These are phyloP conservation scores for Toxotes jaculatrix DNA, from an alignment of 2,113 vertebrate genomes.

Conservation along the genomic window DNA sequence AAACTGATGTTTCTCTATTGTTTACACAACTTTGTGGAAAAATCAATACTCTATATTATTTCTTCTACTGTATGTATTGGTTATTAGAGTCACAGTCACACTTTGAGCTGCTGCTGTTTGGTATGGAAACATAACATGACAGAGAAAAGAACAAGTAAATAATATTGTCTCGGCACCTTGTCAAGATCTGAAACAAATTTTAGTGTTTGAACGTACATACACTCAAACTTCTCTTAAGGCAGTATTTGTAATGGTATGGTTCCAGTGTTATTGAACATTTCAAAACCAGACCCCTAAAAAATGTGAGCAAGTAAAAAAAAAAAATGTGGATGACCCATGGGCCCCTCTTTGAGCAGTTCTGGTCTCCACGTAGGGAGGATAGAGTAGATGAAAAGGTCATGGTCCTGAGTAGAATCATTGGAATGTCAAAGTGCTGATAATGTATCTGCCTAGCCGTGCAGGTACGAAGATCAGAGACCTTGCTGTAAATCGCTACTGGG, in stretches of 20 bases:
- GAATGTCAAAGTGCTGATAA: slow-evolving; percentile 74
- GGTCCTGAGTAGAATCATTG: slow-evolving; percentile 64
- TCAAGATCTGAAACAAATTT: background rate
- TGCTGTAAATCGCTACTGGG: slow-evolving; percentile 58
- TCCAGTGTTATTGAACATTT: background rate
- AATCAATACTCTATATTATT: background rate
- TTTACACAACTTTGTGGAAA: slow-evolving; percentile 13
- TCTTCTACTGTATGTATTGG: background rate
- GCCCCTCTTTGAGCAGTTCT: slow-evolving; percentile 28
- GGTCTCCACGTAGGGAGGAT: slow-evolving; percentile 36
- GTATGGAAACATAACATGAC: background rate
- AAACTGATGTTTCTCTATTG: background rate
- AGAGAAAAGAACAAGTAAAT: background rate
- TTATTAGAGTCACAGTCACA: slow-evolving; percentile 7
- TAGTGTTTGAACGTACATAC: background rate
- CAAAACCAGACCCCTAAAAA: background rate
- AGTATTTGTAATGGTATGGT: background rate
- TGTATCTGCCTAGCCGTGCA: slow-evolving; percentile 67
- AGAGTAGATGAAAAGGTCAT: slow-evolving; percentile 72
- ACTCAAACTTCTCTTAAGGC: background rate
- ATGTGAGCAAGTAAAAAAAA: background rate
- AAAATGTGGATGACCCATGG: slow-evolving; percentile 2
- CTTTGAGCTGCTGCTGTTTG: slow-evolving; percentile 11
- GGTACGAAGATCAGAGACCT: slow-evolving; percentile 76
- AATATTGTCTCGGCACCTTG: background rate